Percentiles rank a stretch among this genome's conserved stretches.
phyloP scores from a whole-genome alignment of 2,888 invertebrate genomes.

The Meandrusa payeni region DNA sequence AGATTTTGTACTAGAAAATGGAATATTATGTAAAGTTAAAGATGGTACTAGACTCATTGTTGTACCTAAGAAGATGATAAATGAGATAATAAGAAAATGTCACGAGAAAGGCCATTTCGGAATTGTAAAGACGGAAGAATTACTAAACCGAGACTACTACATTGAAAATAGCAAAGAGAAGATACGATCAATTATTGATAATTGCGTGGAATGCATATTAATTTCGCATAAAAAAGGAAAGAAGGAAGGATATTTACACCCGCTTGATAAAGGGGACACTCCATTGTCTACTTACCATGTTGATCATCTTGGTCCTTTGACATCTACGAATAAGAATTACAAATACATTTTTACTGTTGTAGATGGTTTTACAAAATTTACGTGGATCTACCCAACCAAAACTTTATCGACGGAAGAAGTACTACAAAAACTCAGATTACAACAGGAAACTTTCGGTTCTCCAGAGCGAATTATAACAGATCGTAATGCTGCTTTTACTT shows the following conservation, averaged over 20 bases:
- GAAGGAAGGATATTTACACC: slow-evolving; percentile 40
- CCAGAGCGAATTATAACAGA: too few species aligned
- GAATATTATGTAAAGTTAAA: slow-evolving; percentile 25
- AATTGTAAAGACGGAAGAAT: slow-evolving; percentile 29
- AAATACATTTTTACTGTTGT: too few species aligned
- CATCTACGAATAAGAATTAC: too few species aligned
- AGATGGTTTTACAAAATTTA: too few species aligned
- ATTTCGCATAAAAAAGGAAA: slow-evolving; percentile 31
- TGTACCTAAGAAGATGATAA: slow-evolving; percentile 30
- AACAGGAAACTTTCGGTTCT: too few species aligned
- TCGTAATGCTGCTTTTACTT: too few species aligned
- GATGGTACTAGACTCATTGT: slow-evolving; percentile 27
- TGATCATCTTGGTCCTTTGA: too few species aligned
- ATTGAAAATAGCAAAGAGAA: slow-evolving; percentile 25
- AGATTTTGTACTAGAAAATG: slow-evolving; percentile 24
- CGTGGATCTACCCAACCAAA: too few species aligned
- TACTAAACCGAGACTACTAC: slow-evolving; percentile 29
- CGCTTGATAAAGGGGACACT: too few species aligned
- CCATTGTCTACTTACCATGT: too few species aligned
- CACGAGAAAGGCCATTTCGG: slow-evolving; percentile 34
- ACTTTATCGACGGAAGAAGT: too few species aligned
- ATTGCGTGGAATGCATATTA: slow-evolving; percentile 29
- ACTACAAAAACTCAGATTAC: too few species aligned
- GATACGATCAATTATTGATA: slow-evolving; percentile 22
- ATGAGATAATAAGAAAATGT: slow-evolving; percentile 39